Percentiles rank a stretch among this genome's conserved stretches.
Evolutionary conservation across 2,113 vertebrate genomes (phyloP).

Genomic region (Poeciliopsis turrubarensis): DNA sequence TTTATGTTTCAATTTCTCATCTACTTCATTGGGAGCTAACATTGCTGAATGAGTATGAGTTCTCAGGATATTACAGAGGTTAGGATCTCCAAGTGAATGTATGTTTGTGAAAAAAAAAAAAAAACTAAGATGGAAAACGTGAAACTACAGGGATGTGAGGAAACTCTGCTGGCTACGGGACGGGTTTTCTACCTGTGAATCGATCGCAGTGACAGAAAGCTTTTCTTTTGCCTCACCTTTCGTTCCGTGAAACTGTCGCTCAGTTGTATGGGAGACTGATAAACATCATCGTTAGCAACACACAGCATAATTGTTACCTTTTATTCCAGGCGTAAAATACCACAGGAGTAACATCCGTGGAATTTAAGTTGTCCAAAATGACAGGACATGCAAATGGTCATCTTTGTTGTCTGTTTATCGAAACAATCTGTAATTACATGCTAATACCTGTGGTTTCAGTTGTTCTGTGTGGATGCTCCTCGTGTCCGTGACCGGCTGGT

Average conservation of each 20-base stretch:
- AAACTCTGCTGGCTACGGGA: not conserved
- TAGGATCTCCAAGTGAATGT: not conserved
- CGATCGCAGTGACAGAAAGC: not conserved
- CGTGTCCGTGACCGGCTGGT: not conserved
- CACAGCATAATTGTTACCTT: not conserved
- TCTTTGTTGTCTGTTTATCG: too few species aligned
- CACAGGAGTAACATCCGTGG: not conserved
- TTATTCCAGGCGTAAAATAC: not conserved
- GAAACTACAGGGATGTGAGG: not conserved
- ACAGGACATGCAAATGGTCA: not conserved
- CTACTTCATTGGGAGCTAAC: not conserved
- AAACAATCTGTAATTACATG: not conserved
- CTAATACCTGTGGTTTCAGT: conserved; percentile 3
- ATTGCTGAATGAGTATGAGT: not conserved
- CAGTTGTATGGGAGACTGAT: too few species aligned
- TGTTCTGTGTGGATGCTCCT: not conserved
- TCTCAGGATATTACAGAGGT: not conserved
- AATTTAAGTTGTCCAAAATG: not conserved
- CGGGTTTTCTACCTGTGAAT: not conserved
- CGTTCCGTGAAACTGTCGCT: not conserved
- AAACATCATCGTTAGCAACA: not conserved
- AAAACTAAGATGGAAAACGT: not conserved
- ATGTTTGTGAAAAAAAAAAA: not conserved
- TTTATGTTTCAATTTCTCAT: not conserved
- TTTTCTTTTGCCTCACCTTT: not conserved